Base-by-base conservation (phyloP, 1,140 invertebrate genomes). In the Aleiodes sp. region DNA sequence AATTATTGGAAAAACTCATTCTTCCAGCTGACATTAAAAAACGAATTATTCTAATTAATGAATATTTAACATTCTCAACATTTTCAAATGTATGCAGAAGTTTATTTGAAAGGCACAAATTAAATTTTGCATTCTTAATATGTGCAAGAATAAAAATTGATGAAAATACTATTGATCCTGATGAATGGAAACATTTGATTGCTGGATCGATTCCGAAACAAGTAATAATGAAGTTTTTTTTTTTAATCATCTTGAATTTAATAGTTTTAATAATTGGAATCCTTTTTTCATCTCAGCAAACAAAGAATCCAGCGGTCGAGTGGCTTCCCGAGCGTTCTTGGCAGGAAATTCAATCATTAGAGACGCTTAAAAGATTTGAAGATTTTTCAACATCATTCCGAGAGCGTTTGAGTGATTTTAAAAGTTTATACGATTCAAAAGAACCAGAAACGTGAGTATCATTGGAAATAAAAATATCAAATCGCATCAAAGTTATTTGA, bases 101-200 rank as follows among this genome's bases (percentile, higher is more conserved):
- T 52, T 82, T 94, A 9, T 93, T 94, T 82, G 92, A 93, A 77
- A 92, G 88, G 71, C 90, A 94, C 76, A 93, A 93, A 81, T 73
- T 93, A 6, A 87, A 92, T 64, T 93, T 92, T 80, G 90, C 91
- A 0, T 92, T 92, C 71, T 75, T 90, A 0, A 71, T 90, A 4
- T 87, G 86, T 56, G 80, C 82, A 2, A 73, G 88, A 26, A 88
- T 89, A 29, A 75, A 82, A 56, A 86, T 88, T 76, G 80, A 85
- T 35, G 71, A 75, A 2, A 70, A 80, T 33, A 68, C 75, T 59
- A 87, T 92, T 4, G 84, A 90, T 73, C 80, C 83, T 0, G 84
- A 85, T 6, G 90, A 91, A 76, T 92, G 90, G 90, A 84, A 86
- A 68, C 90, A 90, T 76, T 87, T 92, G 19, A 78, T 92, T 24